A percentile compares a stretch with the other conserved stretches of the same genome.
Evolutionary conservation across 2,888 invertebrate species (phyloP).

Genomic region (Leucophenga montana): DNA sequence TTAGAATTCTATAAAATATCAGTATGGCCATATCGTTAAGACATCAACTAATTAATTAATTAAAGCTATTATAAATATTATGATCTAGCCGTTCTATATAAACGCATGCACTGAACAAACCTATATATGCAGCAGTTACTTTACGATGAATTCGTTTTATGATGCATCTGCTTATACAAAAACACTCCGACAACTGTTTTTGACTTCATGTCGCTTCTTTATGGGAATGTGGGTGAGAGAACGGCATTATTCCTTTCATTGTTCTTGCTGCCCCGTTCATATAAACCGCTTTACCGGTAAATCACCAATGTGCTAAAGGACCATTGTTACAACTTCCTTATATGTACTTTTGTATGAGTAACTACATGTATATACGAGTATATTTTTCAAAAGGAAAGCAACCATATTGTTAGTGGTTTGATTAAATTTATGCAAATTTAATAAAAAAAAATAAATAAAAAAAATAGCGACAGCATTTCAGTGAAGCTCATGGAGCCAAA

Average conservation of each 20-base stretch:
- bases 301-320: constrained; percentile 53
- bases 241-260: constrained; percentile 51
- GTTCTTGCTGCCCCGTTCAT: constrained; percentile 9
- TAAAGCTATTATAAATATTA: too few relatives aligned
- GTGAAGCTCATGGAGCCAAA: neutral
- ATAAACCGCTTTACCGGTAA: constrained; percentile 62
- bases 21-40: too few relatives aligned
- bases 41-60: too few relatives aligned
- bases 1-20: too few relatives aligned
- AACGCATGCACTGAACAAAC: too few relatives aligned
- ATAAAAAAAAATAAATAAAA: constrained; percentile 51
- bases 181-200: too few relatives aligned
- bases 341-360: neutral
- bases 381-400: constrained; percentile 38
- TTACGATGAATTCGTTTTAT: too few relatives aligned
- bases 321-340: constrained; percentile 38
- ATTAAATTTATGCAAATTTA: constrained; percentile 67
- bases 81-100: too few relatives aligned
- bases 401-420: constrained; percentile 42
- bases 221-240: constrained; percentile 70
- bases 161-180: too few relatives aligned
- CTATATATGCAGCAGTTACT: too few relatives aligned
- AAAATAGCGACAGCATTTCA: constrained; percentile 34
- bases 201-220: constrained; percentile 50
- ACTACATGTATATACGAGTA: constrained; percentile 20